Evolutionary conservation across 2,888 invertebrate genomes (phyloP).

Genomic region (Cerastis rubricosa): DNA sequence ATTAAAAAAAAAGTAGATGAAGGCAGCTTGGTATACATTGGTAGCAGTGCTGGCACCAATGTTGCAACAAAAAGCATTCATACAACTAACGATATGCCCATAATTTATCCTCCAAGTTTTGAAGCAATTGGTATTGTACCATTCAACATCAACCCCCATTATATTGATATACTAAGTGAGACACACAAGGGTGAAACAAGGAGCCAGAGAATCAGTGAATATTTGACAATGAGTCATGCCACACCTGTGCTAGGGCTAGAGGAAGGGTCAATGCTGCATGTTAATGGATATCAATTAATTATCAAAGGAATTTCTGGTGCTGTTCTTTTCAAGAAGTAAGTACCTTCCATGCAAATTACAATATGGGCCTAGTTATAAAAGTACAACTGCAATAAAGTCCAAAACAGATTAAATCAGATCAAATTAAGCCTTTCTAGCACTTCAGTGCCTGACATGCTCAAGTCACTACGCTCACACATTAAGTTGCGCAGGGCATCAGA

Average conservation of each 20-base stretch:
- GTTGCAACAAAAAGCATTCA: conserved; percentile 95
- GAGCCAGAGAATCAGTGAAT: conserved; percentile 93
- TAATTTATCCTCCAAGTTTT: conserved; percentile 94
- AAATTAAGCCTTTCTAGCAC: not conserved
- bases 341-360: conserved; percentile 47
- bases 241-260: conserved; percentile 93
- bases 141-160: conserved; percentile 97
- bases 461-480: not conserved
- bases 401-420: not conserved
- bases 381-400: not conserved
- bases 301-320: conserved; percentile 92
- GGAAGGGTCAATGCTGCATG: conserved; percentile 93
- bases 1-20: conserved; percentile 92
- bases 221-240: conserved; percentile 90
- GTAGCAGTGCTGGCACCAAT: conserved; percentile 96
- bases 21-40: conserved; percentile 93
- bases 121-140: conserved; percentile 93
- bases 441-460: not conserved
- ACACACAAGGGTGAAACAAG: conserved; percentile 95
- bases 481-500: not conserved
- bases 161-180: conserved; percentile 92
- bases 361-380: not conserved
- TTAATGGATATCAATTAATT: conserved; percentile 90
- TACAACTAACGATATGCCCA: conserved; percentile 97
- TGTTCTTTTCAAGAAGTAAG: conserved; percentile 92